These are phyloP conservation scores for Thymelicus acteon DNA, from an alignment of 2,888 invertebrate genomes.

Conservation along the genomic window DNA sequence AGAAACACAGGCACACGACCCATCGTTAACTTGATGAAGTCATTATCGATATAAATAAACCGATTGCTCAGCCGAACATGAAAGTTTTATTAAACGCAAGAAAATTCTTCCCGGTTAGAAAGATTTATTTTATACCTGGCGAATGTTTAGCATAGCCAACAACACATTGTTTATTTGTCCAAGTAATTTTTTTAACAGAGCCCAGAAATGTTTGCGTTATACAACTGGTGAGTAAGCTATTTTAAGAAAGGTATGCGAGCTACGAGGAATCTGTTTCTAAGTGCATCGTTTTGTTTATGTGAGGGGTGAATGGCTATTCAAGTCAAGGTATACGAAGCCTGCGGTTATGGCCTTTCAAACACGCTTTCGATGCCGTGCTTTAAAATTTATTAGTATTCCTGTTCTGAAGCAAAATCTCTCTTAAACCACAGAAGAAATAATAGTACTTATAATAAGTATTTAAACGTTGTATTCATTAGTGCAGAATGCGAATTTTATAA, in stretches of 20 bases:
- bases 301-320: constrained; percentile 70
- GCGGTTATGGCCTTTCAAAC: constrained; percentile 53
- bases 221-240: constrained; percentile 58
- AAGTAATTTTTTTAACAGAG: constrained; percentile 41
- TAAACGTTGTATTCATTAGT: background rate
- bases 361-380: constrained; percentile 26
- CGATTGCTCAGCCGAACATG: constrained; percentile 25
- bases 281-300: constrained; percentile 74
- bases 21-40: constrained; percentile 37
- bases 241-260: constrained; percentile 68
- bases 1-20: constrained; percentile 27
- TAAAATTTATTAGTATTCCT: constrained; percentile 28
- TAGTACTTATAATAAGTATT: too few species aligned
- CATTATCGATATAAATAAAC: constrained; percentile 37
- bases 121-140: constrained; percentile 44
- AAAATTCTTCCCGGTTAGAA: constrained; percentile 22
- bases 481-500: background rate
- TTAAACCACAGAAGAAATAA: too few species aligned
- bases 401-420: constrained; percentile 2
- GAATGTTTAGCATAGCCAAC: constrained; percentile 42
- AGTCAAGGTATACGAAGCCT: constrained; percentile 58
- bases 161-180: constrained; percentile 40
- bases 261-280: constrained; percentile 62
- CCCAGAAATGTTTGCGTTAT: constrained; percentile 41
- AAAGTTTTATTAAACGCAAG: constrained; percentile 32